A percentile compares a stretch with the other conserved stretches of the same genome.
Conservation (phyloP, 2,113 vertebrate species). For the Ictidomys tridecemlineatus region DNA sequence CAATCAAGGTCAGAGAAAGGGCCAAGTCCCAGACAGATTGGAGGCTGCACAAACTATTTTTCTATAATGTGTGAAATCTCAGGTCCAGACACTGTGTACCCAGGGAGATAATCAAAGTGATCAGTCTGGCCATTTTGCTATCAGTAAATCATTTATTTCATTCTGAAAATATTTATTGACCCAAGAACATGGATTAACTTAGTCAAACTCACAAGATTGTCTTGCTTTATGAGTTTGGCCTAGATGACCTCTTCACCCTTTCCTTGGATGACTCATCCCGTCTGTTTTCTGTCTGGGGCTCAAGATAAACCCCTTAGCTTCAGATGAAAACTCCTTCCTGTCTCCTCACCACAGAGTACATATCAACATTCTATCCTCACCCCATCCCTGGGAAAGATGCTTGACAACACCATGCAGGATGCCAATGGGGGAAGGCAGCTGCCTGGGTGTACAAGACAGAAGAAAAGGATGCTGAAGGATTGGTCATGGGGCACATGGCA, state of each 20-base stretch:
- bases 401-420: background rate
- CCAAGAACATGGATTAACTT: background rate
- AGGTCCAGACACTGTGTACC: background rate
- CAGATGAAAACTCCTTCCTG: constrained; percentile 51
- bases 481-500: rapidly evolving
- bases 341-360: background rate
- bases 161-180: constrained; percentile 43
- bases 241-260: background rate
- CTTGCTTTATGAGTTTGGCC: background rate
- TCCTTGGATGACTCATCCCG: constrained; percentile 42
- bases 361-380: background rate
- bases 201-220: background rate
- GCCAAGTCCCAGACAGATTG: background rate
- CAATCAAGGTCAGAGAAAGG: background rate
- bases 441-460: background rate
- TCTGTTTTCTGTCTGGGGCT: constrained; percentile 28
- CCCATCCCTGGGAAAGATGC: background rate
- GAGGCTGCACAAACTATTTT: background rate
- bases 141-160: background rate
- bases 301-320: constrained; percentile 22
- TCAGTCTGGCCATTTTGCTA: background rate
- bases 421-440: background rate
- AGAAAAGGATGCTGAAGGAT: background rate
- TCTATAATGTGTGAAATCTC: background rate
- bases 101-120: background rate